These are phyloP conservation scores for Ophion ellenae DNA, from an alignment of 2,888 invertebrate species.

Conservation along the genomic window DNA sequence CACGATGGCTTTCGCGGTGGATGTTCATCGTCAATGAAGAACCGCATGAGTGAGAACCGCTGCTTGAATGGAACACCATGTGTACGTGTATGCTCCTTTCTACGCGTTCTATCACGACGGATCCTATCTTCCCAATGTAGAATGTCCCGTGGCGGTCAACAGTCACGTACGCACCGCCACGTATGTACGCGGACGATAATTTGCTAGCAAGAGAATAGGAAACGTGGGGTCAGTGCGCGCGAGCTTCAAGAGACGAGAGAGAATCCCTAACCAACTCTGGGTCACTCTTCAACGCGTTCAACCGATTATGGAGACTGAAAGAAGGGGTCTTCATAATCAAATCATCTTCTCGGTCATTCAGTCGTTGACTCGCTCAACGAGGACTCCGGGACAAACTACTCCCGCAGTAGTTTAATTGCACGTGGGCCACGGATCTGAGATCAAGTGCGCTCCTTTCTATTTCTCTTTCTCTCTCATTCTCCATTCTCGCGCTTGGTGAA, in stretches of 20 bases:
- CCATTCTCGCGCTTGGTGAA: neutral
- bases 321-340: conserved; percentile 73
- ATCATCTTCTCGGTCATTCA: conserved; percentile 76
- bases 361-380: conserved; percentile 73
- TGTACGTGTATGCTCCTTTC: conserved; percentile 16
- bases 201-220: conserved; percentile 19
- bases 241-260: conserved; percentile 1
- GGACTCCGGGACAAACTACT: conserved; percentile 33
- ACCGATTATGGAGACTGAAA: neutral
- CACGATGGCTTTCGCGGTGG: too few species aligned
- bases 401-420: conserved; percentile 70
- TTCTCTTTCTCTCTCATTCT: conserved; percentile 6
- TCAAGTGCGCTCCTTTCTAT: conserved; percentile 30
- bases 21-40: neutral
- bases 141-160: conserved; percentile 8
- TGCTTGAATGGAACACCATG: neutral
- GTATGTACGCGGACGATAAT: conserved; percentile 30
- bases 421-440: conserved; percentile 72
- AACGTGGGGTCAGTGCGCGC: conserved; percentile 31
- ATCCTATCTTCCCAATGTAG: conserved; percentile 20
- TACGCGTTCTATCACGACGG: conserved; percentile 5
- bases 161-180: conserved; percentile 34
- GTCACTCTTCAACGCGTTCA: conserved; percentile 4
- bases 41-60: neutral
- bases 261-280: conserved; percentile 14